Conservation (phyloP, 2,888 invertebrate species). For the Xanthia togata region DNA sequence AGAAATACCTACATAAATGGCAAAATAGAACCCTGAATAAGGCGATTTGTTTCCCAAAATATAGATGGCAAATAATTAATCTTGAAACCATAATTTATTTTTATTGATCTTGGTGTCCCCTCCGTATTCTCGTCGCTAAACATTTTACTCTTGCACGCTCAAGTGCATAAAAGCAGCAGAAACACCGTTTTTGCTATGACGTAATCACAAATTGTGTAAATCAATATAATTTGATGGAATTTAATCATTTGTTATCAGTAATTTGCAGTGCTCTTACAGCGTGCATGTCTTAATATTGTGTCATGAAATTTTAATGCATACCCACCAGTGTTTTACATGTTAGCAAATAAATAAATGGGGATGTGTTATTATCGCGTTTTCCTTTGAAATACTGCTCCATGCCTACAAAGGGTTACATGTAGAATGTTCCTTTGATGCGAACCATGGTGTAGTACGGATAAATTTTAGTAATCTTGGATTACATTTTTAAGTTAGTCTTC, state of each 20-base stretch:
- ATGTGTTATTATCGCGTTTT: slow-evolving; percentile 45
- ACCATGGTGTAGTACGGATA: neutral
- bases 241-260: too few relatives aligned
- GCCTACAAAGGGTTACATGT: slow-evolving; percentile 26
- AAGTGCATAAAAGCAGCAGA: slow-evolving; percentile 4
- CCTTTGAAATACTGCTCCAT: slow-evolving; percentile 27
- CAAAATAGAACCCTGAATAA: neutral
- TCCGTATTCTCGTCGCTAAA: neutral
- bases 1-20: neutral
- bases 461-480: neutral
- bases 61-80: neutral
- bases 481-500: neutral
- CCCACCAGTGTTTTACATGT: too few relatives aligned
- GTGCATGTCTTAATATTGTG: too few relatives aligned
- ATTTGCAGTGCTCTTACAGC: too few relatives aligned
- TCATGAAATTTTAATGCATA: too few relatives aligned
- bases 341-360: neutral
- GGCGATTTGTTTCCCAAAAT: neutral
- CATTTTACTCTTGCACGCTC: neutral
- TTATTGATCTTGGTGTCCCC: too few relatives aligned
- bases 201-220: slow-evolving; percentile 14
- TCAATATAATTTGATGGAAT: too few relatives aligned
- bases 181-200: slow-evolving; percentile 13
- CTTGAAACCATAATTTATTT: neutral
- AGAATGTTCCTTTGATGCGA: slow-evolving; percentile 37